Percentiles rank a stretch among this genome's conserved stretches.
Conservation (phyloP, 2,888 invertebrate genomes). For the Caenorhabditis afra region DNA sequence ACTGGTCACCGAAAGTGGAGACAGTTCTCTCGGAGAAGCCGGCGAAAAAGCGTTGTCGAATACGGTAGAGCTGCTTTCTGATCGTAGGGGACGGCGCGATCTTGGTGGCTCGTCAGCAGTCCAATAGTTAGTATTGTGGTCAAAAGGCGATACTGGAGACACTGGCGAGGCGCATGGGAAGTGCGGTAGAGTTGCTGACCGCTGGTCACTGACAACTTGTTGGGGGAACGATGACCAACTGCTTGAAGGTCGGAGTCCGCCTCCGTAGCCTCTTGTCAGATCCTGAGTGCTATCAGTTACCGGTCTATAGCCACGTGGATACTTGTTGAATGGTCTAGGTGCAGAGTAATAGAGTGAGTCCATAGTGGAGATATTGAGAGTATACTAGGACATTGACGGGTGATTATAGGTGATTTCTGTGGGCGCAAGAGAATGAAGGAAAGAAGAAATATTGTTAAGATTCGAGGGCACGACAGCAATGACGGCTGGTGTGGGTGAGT, state of each 20-base stretch:
- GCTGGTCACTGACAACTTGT: conserved; percentile 55
- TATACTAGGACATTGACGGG: conserved; percentile 39
- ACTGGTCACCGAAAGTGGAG: conserved; percentile 56
- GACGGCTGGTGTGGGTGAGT: conserved; percentile 23
- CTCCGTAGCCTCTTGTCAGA: conserved; percentile 36
- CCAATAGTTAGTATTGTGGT: conserved; percentile 46
- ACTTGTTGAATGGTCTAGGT: conserved; percentile 66
- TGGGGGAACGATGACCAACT: conserved; percentile 63
- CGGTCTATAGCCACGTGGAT: conserved; percentile 67
- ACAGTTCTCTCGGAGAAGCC: conserved; percentile 55
- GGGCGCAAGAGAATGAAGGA: conserved; percentile 5
- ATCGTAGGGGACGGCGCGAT: conserved; percentile 51
- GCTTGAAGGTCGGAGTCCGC: conserved; percentile 60
- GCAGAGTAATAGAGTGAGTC: conserved; percentile 63
- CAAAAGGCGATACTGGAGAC: conserved; percentile 30
- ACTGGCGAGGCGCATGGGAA: conserved; percentile 60
- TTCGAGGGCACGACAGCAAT: conserved; percentile 36
- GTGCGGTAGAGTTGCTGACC: conserved; percentile 56
- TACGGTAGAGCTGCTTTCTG: conserved; percentile 56
- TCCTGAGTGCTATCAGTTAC: conserved; percentile 57
- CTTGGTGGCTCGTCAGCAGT: conserved; percentile 38
- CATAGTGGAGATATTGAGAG: conserved; percentile 40
- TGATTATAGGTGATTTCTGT: conserved; percentile 23
- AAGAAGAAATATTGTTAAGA: conserved; percentile 54
- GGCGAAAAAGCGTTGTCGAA: conserved; percentile 58